Evolutionary conservation across 2,113 vertebrate genomes (phyloP).

Genomic region (Chitala chitala): DNA sequence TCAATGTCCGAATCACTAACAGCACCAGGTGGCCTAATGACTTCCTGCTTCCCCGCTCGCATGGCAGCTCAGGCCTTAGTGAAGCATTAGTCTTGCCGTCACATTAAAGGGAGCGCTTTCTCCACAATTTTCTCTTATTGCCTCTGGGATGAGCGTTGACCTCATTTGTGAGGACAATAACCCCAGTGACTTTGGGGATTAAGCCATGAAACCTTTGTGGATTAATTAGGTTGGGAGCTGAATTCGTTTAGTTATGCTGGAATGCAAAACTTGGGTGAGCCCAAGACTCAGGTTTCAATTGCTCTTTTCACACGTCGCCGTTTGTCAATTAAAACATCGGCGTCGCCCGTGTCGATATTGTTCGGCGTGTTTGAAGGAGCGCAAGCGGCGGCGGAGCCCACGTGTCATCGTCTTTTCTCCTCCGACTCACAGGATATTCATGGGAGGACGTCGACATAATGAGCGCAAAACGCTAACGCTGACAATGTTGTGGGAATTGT

Average conservation of each 20-base stretch:
- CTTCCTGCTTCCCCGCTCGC: conserved; percentile 33
- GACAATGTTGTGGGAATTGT: conserved; percentile 59
- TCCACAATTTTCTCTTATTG: conserved; percentile 60
- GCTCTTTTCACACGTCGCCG: conserved; percentile 40
- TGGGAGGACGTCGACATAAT: conserved; percentile 58
- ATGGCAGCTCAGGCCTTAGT: conserved; percentile 23
- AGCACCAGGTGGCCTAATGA: too few species aligned
- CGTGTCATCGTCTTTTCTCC: conserved; percentile 39
- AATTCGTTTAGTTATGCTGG: conserved; percentile 66
- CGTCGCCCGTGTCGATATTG: conserved; percentile 47
- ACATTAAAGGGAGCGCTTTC: conserved; percentile 42
- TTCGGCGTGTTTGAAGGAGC: conserved; percentile 14
- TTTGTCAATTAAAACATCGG: conserved; percentile 43
- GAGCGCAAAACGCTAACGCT: conserved; percentile 49
- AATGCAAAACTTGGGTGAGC: conserved; percentile 47
- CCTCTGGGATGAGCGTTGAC: conserved; percentile 71
- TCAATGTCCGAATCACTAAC: too few species aligned
- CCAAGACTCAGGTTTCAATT: conserved; percentile 32
- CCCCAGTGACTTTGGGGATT: conserved; percentile 78
- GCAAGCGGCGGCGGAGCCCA: conserved; percentile 11
- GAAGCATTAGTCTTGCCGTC: conserved; percentile 32
- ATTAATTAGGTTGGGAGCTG: conserved; percentile 75
- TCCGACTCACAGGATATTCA: conserved; percentile 47
- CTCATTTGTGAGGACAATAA: conserved; percentile 80
- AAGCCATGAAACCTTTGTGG: conserved; percentile 79